Percentiles rank a stretch among this genome's conserved stretches.
Evolutionary conservation across 2,888 invertebrate genomes (phyloP).

Genomic region (Hypomecis atomaria): DNA sequence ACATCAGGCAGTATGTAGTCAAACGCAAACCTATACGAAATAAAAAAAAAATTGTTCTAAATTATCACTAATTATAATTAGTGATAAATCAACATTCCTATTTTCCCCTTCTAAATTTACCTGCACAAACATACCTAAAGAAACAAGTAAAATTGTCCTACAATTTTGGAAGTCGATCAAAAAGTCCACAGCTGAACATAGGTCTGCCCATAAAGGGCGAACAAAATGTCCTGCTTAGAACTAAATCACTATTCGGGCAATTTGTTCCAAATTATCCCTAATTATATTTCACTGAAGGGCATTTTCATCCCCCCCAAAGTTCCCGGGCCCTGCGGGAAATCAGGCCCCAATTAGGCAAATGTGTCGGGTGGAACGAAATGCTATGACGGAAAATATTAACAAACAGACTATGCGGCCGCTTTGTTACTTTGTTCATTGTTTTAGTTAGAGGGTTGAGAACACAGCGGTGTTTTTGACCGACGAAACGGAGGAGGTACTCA

Average conservation of each 20-base stretch:
- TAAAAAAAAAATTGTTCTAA: too few relatives aligned
- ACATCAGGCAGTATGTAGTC: too few relatives aligned
- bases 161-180: too few relatives aligned
- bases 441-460: not conserved
- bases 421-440: not conserved
- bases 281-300: conserved; percentile 20
- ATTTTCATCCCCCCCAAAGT: conserved; percentile 8
- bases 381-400: conserved; percentile 10
- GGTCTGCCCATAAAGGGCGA: not conserved
- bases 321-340: conserved; percentile 18
- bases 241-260: conserved; percentile 4
- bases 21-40: too few relatives aligned
- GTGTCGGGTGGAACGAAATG: not conserved
- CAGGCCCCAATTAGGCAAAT: conserved; percentile 22
- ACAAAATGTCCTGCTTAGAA: not conserved
- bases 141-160: too few relatives aligned
- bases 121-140: too few relatives aligned
- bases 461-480: too few relatives aligned
- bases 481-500: too few relatives aligned
- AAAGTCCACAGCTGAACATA: not conserved
- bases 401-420: not conserved
- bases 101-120: too few relatives aligned
- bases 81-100: too few relatives aligned
- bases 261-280: conserved; percentile 12
- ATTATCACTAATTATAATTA: too few relatives aligned